A percentile compares a stretch with the other conserved stretches of the same genome.
These are phyloP conservation scores for Ditula angustiorana DNA, from an alignment of 2,888 invertebrate genomes.

Conservation along the genomic window DNA sequence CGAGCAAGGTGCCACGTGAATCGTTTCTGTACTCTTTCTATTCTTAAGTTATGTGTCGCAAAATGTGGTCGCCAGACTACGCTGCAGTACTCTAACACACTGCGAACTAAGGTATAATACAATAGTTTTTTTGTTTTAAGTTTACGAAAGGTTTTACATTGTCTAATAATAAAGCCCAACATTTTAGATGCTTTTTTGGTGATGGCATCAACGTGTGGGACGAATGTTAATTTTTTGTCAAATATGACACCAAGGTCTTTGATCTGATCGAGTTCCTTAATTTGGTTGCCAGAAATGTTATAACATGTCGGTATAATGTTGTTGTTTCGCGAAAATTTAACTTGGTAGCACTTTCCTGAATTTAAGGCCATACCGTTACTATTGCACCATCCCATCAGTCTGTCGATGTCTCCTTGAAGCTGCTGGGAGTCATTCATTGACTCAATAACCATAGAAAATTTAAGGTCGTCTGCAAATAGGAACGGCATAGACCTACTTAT, in stretches of 20 bases:
- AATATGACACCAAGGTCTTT: not conserved
- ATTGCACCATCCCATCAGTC: not conserved
- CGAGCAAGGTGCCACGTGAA: not conserved
- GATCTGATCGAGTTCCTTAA: not conserved
- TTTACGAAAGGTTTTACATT: not conserved
- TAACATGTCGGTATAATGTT: not conserved
- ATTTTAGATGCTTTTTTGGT: not conserved
- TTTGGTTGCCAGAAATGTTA: not conserved
- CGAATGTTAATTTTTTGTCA: not conserved
- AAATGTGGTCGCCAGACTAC: not conserved
- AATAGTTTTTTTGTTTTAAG: not conserved
- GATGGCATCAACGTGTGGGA: not conserved
- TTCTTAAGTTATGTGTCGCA: not conserved
- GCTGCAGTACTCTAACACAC: not conserved
- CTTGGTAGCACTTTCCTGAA: not conserved
- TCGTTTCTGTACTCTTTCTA: not conserved
- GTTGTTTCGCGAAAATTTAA: not conserved
- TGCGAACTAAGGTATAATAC: not conserved
- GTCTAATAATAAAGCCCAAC: not conserved
- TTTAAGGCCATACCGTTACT: not conserved
- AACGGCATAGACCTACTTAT: not conserved
- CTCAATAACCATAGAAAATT: not conserved
- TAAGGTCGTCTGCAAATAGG: not conserved
- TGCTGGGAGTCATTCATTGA: not conserved
- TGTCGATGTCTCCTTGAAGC: not conserved